A percentile compares a stretch with the other conserved stretches of the same genome.
These are phyloP conservation scores for Arrhamphus sclerolepis DNA, from an alignment of 2,797 vertebrate genomes.

Conservation along the genomic window DNA sequence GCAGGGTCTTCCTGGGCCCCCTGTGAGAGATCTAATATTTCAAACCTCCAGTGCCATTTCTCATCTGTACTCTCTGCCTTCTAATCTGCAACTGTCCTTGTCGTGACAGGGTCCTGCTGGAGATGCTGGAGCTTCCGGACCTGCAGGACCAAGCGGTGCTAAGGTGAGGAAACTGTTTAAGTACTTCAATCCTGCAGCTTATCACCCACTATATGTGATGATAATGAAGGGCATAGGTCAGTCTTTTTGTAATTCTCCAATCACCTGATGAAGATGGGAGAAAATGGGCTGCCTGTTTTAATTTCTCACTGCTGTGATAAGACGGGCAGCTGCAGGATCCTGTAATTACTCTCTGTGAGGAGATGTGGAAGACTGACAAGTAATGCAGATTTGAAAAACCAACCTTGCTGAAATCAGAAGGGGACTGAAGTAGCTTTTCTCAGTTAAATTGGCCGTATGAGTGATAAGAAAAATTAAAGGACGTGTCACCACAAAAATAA, in stretches of 20 bases:
- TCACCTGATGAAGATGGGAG: conserved; percentile 47
- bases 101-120: conserved; percentile 88
- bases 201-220: conserved; percentile 34
- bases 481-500: conserved; percentile 62
- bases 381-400: conserved; percentile 36
- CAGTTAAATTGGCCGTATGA: conserved; percentile 53
- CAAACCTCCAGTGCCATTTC: neutral
- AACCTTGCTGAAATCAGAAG: conserved; percentile 57
- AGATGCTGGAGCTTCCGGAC: conserved; percentile 89
- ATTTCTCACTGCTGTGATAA: conserved; percentile 67
- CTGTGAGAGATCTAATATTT: conserved; percentile 81
- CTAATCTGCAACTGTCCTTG: conserved; percentile 14
- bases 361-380: conserved; percentile 45
- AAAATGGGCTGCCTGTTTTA: conserved; percentile 57
- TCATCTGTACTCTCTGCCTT: neutral
- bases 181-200: conserved; percentile 25
- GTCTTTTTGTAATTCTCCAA: conserved; percentile 56
- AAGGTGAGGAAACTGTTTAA: conserved; percentile 81
- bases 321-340: conserved; percentile 54
- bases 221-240: conserved; percentile 65
- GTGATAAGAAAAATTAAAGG: conserved; percentile 57
- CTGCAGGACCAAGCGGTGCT: conserved; percentile 88
- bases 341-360: conserved; percentile 64
- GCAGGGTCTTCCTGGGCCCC: conserved; percentile 95
- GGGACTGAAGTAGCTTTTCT: conserved; percentile 50